These are phyloP conservation scores for Antrozous pallidus DNA, from an alignment of 2,797 vertebrate genomes.

Conservation along the genomic window DNA sequence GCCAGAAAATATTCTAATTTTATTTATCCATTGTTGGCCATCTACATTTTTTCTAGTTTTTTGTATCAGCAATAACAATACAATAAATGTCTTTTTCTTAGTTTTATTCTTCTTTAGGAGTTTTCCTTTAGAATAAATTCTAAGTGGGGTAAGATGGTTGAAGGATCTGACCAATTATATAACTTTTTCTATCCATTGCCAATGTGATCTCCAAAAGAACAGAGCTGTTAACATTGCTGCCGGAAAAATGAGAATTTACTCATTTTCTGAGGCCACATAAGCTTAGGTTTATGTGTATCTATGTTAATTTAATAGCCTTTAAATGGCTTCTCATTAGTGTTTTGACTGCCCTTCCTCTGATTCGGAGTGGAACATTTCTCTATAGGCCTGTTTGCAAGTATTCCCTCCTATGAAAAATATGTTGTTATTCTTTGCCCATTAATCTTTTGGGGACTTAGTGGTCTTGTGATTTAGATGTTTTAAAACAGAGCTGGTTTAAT, in stretches of 20 bases:
- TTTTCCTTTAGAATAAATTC: conserved; percentile 27
- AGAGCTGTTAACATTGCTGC: not conserved
- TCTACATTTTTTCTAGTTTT: conserved; percentile 26
- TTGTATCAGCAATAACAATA: conserved; percentile 35
- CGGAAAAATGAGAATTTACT: not conserved
- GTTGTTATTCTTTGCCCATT: not conserved
- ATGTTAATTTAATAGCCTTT: not conserved
- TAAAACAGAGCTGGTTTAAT: conserved; percentile 44
- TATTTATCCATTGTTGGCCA: not conserved
- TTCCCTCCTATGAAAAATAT: conserved; percentile 29
- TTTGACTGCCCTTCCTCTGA: not conserved
- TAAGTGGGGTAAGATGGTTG: not conserved
- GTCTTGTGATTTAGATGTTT: conserved; percentile 37
- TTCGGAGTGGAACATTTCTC: not conserved
- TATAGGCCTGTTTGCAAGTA: not conserved
- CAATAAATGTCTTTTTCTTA: not conserved
- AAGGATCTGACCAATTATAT: not conserved
- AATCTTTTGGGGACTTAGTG: conserved; percentile 15
- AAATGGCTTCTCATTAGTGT: not conserved
- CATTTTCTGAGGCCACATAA: conserved; percentile 1
- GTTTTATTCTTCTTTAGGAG: not conserved
- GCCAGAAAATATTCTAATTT: conserved; percentile 19
- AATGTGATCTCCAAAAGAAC: not conserved
- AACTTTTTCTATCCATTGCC: not conserved
- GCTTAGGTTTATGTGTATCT: not conserved